These are phyloP conservation scores for Rhabditoides inermis DNA, from an alignment of 2,888 invertebrate genomes.

Conservation along the genomic window DNA sequence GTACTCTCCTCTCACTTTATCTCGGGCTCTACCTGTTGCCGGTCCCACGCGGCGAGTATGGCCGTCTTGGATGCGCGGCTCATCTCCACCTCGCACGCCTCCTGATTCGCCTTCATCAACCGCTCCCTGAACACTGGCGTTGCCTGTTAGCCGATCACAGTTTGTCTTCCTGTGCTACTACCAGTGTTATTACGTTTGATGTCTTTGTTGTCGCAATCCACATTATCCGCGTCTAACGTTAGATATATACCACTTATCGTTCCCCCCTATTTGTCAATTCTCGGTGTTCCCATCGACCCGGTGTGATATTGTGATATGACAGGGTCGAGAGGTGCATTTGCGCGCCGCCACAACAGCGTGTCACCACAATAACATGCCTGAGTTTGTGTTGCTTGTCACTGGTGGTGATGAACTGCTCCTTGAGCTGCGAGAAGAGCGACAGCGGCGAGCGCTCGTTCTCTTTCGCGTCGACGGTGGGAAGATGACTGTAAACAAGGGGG, in stretches of 20 bases:
- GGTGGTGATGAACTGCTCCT: constrained; percentile 41
- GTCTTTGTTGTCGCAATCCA: not conserved
- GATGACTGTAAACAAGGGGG: constrained; percentile 3
- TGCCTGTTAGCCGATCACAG: not conserved
- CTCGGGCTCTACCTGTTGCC: constrained; percentile 31
- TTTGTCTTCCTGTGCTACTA: not conserved
- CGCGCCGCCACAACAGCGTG: no score
- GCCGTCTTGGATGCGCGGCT: constrained; percentile 36
- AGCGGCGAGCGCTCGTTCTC: not conserved
- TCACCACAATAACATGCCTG: constrained; percentile 23
- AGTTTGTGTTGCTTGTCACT: constrained; percentile 40
- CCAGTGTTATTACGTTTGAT: not conserved
- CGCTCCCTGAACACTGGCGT: constrained; percentile 31
- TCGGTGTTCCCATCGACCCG: no score
- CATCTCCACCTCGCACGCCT: constrained; percentile 47
- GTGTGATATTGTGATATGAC: no score
- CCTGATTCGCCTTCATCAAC: constrained; percentile 74
- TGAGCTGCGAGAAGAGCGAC: constrained; percentile 37
- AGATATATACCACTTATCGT: not conserved
- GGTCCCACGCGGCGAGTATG: constrained; percentile 44
- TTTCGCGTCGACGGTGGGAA: no score
- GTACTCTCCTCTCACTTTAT: constrained; percentile 19
- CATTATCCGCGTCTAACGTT: not conserved
- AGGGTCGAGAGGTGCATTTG: no score
- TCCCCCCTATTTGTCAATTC: not conserved